Conservation (phyloP, 2,888 invertebrate species). For the Macaria liturata region DNA sequence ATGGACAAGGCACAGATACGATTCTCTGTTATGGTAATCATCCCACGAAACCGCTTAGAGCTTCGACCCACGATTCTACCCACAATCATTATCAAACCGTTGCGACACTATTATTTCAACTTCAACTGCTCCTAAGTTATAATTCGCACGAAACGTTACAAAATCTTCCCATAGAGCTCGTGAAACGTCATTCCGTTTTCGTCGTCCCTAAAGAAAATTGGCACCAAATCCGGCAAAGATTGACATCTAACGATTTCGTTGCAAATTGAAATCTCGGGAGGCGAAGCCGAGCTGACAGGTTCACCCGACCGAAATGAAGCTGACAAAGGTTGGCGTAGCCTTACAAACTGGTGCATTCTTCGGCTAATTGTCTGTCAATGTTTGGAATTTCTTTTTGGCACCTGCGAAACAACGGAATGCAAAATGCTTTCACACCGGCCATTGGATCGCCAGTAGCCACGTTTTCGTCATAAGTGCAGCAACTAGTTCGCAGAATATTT, state of each 20-base stretch:
- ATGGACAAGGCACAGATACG: not conserved
- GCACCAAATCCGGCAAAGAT: constrained; percentile 32
- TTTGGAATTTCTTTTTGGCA: constrained; percentile 9
- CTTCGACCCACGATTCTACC: not conserved
- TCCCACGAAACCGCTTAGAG: not conserved
- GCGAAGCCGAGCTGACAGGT: constrained; percentile 26
- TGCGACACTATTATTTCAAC: not conserved
- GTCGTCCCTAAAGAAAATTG: constrained; percentile 30
- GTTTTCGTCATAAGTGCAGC: not conserved
- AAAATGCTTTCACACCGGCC: constrained; percentile 3
- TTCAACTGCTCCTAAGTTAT: not conserved
- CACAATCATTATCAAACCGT: not conserved
- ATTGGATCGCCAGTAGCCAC: not conserved
- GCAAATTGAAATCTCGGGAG: constrained; percentile 33
- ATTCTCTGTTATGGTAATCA: constrained; percentile 6
- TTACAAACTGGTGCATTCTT: constrained; percentile 15
- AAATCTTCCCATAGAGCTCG: constrained; percentile 14
- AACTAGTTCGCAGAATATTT: not conserved
- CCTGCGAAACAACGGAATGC: not conserved
- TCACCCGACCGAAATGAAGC: constrained; percentile 26
- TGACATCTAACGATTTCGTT: constrained; percentile 33
- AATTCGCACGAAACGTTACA: constrained; percentile 10
- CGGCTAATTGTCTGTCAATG: constrained; percentile 6
- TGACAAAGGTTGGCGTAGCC: constrained; percentile 24
- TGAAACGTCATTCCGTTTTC: constrained; percentile 26